A percentile compares a stretch with the other conserved stretches of the same genome.
Conservation (phyloP, 2,797 vertebrate genomes). For the Sus cebifrons region DNA sequence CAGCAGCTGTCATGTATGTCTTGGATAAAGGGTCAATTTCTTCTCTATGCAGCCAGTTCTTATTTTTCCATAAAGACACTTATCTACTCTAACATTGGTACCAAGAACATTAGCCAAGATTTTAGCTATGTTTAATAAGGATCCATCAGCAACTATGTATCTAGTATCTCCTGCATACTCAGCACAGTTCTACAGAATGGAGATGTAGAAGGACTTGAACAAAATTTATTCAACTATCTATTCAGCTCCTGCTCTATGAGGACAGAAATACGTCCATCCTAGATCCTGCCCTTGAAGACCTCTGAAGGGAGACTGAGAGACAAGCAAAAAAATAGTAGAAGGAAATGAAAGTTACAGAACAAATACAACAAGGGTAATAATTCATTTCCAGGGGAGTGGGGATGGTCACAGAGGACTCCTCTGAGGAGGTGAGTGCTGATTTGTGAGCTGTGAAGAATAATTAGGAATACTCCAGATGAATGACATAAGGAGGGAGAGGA, state of each 20-base stretch:
- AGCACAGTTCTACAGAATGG: neutral
- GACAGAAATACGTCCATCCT: neutral
- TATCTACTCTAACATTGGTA: slow-evolving; percentile 4
- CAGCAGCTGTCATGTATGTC: slow-evolving; percentile 33
- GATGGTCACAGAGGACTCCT: neutral
- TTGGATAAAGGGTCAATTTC: slow-evolving; percentile 30
- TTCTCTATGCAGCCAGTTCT: slow-evolving; percentile 43
- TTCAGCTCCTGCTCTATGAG: neutral
- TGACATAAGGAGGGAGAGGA: neutral
- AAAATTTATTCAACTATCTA: neutral
- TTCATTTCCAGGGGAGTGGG: neutral
- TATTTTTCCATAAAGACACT: slow-evolving; percentile 56
- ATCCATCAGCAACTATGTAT: neutral
- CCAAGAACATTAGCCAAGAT: neutral
- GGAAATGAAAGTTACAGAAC: neutral
- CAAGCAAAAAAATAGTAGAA: neutral
- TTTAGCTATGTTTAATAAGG: slow-evolving; percentile 55
- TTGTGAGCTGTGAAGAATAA: neutral
- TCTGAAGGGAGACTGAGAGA: neutral
- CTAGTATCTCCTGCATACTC: neutral
- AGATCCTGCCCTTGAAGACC: neutral
- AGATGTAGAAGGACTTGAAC: neutral
- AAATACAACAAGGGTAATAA: neutral
- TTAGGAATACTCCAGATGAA: neutral
- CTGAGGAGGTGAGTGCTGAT: neutral